Evolutionary conservation across 1,140 invertebrate genomes (phyloP).

Genomic region (Myzus persicae): DNA sequence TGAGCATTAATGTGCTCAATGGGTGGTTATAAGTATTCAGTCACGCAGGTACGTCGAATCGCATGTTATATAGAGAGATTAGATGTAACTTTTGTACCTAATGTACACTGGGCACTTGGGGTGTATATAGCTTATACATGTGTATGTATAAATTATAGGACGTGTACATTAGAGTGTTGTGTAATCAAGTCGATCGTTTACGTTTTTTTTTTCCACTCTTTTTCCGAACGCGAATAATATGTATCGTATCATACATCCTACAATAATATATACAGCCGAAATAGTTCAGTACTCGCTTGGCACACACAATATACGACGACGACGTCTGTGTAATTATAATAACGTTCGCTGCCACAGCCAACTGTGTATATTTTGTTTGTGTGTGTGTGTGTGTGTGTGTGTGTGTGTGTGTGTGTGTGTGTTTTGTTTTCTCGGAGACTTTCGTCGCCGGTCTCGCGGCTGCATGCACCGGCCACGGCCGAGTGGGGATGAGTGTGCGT

Average conservation of each 20-base stretch:
- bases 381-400: not conserved
- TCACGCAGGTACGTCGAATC: not conserved
- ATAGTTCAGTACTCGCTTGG: conserved; percentile 22
- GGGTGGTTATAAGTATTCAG: too few relatives aligned
- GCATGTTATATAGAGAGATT: not conserved
- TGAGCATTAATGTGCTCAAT: not conserved
- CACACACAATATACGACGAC: not conserved
- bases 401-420: not conserved
- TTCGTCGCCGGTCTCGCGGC: not conserved
- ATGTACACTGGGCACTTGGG: not conserved
- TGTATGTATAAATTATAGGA: not conserved
- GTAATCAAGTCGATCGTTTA: not conserved
- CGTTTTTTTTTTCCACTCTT: not conserved
- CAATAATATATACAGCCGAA: conserved; percentile 12
- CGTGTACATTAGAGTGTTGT: not conserved
- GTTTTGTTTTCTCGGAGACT: conserved; percentile 20
- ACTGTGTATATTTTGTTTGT: not conserved
- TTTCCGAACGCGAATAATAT: not conserved
- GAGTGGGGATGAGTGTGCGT: not conserved
- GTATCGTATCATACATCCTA: not conserved
- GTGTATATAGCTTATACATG: not conserved
- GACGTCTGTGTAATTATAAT: conserved; percentile 11
- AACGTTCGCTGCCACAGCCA: not conserved
- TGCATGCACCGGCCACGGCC: not conserved
- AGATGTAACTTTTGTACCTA: too few relatives aligned